Evolutionary conservation across 1,140 invertebrate genomes (phyloP).

Genomic region (Drosophila melanica): DNA sequence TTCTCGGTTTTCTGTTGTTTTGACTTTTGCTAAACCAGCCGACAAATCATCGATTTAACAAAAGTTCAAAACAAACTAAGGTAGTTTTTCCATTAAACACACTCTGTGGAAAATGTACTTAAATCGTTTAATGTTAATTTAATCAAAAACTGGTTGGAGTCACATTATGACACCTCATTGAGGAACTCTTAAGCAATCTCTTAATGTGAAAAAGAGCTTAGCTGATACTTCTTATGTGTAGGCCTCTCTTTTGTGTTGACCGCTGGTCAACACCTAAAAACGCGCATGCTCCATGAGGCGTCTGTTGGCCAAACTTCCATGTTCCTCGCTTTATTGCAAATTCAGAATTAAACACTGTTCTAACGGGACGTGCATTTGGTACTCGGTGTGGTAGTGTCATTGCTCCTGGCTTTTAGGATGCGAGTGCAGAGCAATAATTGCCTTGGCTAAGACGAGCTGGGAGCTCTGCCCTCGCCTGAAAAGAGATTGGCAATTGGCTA

Average conservation of each 20-base stretch:
- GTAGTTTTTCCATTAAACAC: too few relatives aligned
- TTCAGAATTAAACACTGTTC: not conserved
- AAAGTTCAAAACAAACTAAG: too few relatives aligned
- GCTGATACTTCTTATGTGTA: too few relatives aligned
- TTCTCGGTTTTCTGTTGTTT: too few relatives aligned
- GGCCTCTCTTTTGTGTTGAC: constrained; percentile 2
- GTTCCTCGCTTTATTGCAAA: not conserved
- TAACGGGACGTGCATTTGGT: too few relatives aligned
- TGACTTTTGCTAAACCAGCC: too few relatives aligned
- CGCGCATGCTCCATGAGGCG: constrained; percentile 13
- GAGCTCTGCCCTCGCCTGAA: not conserved
- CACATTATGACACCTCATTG: not conserved
- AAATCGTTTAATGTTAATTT: too few relatives aligned
- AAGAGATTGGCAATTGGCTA: not conserved
- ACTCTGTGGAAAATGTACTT: too few relatives aligned
- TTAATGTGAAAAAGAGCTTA: not conserved
- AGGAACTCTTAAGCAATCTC: not conserved
- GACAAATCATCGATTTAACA: too few relatives aligned
- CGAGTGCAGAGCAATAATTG: not conserved
- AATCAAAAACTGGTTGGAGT: not conserved
- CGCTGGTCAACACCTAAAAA: constrained; percentile 4
- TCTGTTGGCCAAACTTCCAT: not conserved
- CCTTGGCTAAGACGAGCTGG: not conserved
- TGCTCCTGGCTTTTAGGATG: not conserved
- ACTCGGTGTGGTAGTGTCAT: too few relatives aligned